phyloP scores from a whole-genome alignment of 30 jellyfish, hydroid and myxozoan species.

The Aurelia sp. region DNA sequence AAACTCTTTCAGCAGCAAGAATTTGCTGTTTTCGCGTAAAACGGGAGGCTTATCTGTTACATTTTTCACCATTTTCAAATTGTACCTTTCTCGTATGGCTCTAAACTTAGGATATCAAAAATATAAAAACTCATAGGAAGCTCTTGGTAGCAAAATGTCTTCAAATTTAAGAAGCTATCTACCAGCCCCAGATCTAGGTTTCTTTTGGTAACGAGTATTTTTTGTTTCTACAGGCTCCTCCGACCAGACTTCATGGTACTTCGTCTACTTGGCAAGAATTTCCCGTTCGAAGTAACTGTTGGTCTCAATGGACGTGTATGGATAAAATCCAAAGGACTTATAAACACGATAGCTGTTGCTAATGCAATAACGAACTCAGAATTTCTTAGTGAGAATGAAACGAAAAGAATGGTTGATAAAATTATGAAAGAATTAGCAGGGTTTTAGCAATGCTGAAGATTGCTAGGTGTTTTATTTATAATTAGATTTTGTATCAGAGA shows the following conservation, averaged over 20 bases:
- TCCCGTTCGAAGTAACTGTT: conserved; percentile 92
- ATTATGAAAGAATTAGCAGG: conserved; percentile 71
- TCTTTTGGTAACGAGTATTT: not conserved
- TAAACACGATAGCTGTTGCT: conserved; percentile 83
- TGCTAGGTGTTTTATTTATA: too few species aligned
- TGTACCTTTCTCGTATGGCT: too few species aligned
- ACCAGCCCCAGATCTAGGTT: too few species aligned
- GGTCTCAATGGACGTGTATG: conserved; percentile 97
- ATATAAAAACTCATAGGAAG: too few species aligned
- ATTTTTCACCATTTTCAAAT: too few species aligned
- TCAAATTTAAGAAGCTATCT: too few species aligned
- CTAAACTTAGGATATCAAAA: too few species aligned
- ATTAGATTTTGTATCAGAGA: too few species aligned
- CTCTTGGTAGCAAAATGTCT: too few species aligned
- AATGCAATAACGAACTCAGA: conserved; percentile 86
- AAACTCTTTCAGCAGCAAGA: too few species aligned
- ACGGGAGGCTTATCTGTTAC: too few species aligned
- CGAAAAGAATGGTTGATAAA: conserved; percentile 62
- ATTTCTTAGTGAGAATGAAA: conserved; percentile 65
- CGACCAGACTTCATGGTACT: conserved; percentile 79
- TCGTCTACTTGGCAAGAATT: conserved; percentile 76
- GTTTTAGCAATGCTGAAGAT: conserved; percentile 2
- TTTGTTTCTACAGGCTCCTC: conserved; percentile 51
- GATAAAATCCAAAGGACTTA: conserved; percentile 86
- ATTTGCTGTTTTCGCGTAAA: too few species aligned